These are phyloP conservation scores for Escarpia spicata DNA, from an alignment of 2,888 invertebrate genomes.

Conservation along the genomic window DNA sequence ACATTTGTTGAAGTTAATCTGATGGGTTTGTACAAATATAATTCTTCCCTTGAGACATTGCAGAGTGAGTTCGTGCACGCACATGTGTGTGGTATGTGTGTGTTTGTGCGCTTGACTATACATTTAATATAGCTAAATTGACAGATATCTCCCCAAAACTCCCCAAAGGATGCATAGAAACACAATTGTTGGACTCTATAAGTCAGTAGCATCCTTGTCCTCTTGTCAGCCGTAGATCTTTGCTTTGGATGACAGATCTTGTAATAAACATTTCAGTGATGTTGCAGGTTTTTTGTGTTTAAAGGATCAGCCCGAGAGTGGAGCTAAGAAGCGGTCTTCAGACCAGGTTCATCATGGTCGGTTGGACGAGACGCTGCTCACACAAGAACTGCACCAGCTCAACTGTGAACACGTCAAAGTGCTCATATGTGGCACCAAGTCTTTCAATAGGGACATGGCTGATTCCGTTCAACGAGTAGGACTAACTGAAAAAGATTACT, in stretches of 20 bases:
- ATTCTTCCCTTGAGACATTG: background rate
- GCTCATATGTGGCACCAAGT: slow-evolving; percentile 74
- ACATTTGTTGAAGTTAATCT: background rate
- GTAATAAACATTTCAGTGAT: background rate
- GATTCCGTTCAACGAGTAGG: slow-evolving; percentile 43
- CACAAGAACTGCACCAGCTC: slow-evolving; percentile 34
- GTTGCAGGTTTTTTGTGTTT: background rate
- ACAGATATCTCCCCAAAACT: too few species aligned
- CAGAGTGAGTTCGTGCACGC: background rate
- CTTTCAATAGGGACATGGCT: slow-evolving; percentile 70
- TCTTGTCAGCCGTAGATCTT: too few species aligned
- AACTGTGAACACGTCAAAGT: slow-evolving; percentile 52
- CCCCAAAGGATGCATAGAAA: too few species aligned
- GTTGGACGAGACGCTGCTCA: slow-evolving; percentile 39
- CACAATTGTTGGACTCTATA: too few species aligned
- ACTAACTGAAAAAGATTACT: slow-evolving; percentile 42
- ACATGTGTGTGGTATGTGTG: background rate
- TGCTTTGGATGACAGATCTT: too few species aligned
- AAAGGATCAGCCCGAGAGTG: slow-evolving; percentile 13
- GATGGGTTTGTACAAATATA: background rate
- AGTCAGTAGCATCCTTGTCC: too few species aligned
- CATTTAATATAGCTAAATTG: too few species aligned
- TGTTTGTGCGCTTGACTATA: background rate
- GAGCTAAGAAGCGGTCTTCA: slow-evolving; percentile 42
- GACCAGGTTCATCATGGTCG: slow-evolving; percentile 47